phyloP scores from a whole-genome alignment of 2,888 invertebrate species.

The Autographa pulchrina region DNA sequence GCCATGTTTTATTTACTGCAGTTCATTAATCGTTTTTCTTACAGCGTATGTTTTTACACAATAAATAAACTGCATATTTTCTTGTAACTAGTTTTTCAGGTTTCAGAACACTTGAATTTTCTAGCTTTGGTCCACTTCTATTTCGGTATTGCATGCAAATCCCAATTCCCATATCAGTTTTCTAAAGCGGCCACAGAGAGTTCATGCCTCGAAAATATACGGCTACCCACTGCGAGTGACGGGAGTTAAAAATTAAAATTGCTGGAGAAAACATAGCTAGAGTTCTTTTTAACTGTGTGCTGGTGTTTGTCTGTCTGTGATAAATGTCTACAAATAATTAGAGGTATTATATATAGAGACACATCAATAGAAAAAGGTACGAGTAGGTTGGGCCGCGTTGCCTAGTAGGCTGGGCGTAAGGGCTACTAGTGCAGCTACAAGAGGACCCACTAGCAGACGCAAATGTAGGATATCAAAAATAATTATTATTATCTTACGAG shows the following conservation, averaged over 20 bases:
- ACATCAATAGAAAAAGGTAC: constrained; percentile 93
- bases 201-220: constrained; percentile 24
- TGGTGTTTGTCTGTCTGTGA: neutral
- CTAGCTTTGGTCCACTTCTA: constrained; percentile 10
- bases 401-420: constrained; percentile 93
- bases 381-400: constrained; percentile 88
- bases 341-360: constrained; percentile 92
- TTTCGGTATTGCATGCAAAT: constrained; percentile 33
- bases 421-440: constrained; percentile 95
- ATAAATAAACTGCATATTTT: neutral
- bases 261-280: constrained; percentile 9
- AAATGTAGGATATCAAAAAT: no score
- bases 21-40: no score
- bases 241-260: constrained; percentile 38
- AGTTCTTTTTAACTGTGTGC: neutral
- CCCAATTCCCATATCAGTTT: constrained; percentile 43
- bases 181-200: constrained; percentile 25
- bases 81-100: neutral
- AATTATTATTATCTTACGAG: no score
- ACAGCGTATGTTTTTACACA: no score
- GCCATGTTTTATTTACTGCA: no score
- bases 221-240: constrained; percentile 10
- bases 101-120: neutral
- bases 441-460: constrained; percentile 95
- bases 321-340: no score